Base-by-base conservation (phyloP, 2,113 vertebrate genomes). In the Lota lota region DNA sequence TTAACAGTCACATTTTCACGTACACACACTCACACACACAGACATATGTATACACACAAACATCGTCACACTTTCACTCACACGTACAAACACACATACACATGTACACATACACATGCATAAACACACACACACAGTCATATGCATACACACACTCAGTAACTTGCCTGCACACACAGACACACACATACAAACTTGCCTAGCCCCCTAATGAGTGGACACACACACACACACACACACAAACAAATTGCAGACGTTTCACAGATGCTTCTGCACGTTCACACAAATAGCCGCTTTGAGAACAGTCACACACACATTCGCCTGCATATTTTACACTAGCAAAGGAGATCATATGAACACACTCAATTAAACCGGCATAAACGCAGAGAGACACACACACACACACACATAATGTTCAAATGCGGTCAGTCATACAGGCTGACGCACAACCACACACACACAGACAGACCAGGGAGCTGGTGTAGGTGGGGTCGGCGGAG, bases 281-380 rank as follows among this genome's bases (percentile, higher is more conserved):
- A 82, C 14, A 63, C 70, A 88, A 77, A 82, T 68, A 79, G 78
- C 78, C 78, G 77, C 84, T 74, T 64, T 78, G 47, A 60, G 63
- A 77, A 67, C 66, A 64, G 73, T 76, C 33, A 67, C 61, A 72
- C 74, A 74, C 73, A 54, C 59, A 14, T 73, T 72, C 69, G 63
- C 72, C 68, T 76, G 80, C 24, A 69, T 65, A 66, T 63, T 70
- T 73, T 70, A 69, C 66, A 70, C 66, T 58, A 76, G 64, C 68
- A 65, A 76, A 24, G 66, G 20, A 56, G 61, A 71, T 72, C 16
- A 33, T 61, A 80, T 82, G 69, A 79, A 63, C 72, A 40, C 22
- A 73, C 78, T 68, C 62, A 70, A 78, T 81, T 74, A 78, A 77
- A 68, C 20, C 0, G 12, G 57, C 57, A 59, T 2, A 21, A 12